These are phyloP conservation scores for Chlorodrepanis virens DNA, from an alignment of 2,113 vertebrate genomes.

Conservation along the genomic window DNA sequence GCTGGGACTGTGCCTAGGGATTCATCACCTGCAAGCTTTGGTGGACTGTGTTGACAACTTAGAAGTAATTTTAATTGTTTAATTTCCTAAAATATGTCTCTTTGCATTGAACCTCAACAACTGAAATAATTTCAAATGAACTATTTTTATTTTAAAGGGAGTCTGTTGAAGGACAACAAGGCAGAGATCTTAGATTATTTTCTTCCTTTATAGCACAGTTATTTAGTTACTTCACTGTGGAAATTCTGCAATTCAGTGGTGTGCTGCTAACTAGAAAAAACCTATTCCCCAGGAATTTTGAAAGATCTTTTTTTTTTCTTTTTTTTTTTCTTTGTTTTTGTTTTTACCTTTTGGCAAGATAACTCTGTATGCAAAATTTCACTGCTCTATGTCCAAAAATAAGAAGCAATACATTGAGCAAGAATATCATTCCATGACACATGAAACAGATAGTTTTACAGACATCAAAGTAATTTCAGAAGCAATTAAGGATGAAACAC, in stretches of 20 bases:
- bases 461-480: constrained; percentile 72
- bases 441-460: constrained; percentile 66
- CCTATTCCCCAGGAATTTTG: neutral
- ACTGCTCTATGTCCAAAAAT: constrained; percentile 12
- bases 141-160: neutral
- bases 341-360: neutral
- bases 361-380: constrained; percentile 51
- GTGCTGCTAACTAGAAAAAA: constrained; percentile 1
- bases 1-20: neutral
- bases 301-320: neutral
- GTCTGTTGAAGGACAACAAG: neutral
- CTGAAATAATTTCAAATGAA: neutral
- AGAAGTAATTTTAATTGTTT: neutral
- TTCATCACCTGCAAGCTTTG: neutral
- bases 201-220: neutral
- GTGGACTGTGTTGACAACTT: neutral
- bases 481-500: constrained; percentile 65
- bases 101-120: neutral
- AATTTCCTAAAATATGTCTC: neutral
- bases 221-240: neutral
- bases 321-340: neutral
- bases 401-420: constrained; percentile 13
- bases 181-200: neutral
- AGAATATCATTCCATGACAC: constrained; percentile 58
- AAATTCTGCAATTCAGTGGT: neutral